Base-by-base conservation (phyloP, 2,113 vertebrate species). In the Lamprologus ornatipinnis region DNA sequence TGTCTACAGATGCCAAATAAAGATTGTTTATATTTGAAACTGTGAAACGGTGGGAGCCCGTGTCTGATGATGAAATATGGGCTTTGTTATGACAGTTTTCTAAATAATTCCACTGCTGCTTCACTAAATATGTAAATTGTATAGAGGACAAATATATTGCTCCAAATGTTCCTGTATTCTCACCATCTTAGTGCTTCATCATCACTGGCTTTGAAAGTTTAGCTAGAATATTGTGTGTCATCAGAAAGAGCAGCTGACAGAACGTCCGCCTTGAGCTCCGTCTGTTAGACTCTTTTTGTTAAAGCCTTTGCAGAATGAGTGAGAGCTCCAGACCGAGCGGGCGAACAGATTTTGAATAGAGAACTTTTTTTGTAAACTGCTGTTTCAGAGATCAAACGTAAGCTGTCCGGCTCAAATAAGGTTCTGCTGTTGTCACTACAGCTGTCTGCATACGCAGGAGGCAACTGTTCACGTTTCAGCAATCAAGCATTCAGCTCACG, bases 261-360 rank as follows among this genome's bases (percentile, higher is more conserved):
- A 0, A 23, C 7, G 13, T 23, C 0, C 7, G n/a, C 65, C n/a
- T 23, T 70, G 35, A 70, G 65, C 12, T 23, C 35, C n/a, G 3
- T 42, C 63, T 70, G 35, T 5, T 23, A 14, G n/a, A 42, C 12
- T 70, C 35, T 23, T 68, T 40, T 40, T 9, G n/a, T 70, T 70
- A 40, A 23, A 70, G 63, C n/a, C 3, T 70, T 23, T 70, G 63
- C 63, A 40, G n/a, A 23, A 40, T 42, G 35, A 70, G 35, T 42
- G 65, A 70, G n/a, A 70, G 65, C 65, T 70, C 35, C n/a, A 70
- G 35, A 68, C 35, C n/a, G 2, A 23, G 63, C 1, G 0, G 19
- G 11, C 35, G 0, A 68, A 68, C 40, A 73, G 23, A 28, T 75
- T 0, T 19, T 28, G 23, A 75, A 75, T 2, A 28, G 23, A 47